Evolutionary conservation across 1,140 invertebrate genomes (phyloP).

Genomic region (Zaprionus davidi): DNA sequence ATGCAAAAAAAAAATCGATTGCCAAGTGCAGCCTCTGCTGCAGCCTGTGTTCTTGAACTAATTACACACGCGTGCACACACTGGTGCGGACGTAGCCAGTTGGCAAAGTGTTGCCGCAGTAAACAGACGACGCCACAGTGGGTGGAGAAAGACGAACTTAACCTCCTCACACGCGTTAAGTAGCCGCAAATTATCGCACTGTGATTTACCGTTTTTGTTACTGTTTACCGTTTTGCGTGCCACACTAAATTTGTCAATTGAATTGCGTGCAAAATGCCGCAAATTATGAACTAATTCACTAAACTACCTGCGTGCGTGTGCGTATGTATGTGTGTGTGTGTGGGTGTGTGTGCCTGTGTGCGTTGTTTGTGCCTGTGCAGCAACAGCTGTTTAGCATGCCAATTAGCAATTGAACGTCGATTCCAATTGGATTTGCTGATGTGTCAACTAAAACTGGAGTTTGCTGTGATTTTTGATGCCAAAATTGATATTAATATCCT

Average conservation of each 20-base stretch:
- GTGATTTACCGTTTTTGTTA: slow-evolving; percentile 17
- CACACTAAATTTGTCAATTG: slow-evolving; percentile 46
- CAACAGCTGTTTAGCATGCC: slow-evolving; percentile 35
- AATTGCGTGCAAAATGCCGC: slow-evolving; percentile 62
- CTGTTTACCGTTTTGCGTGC: slow-evolving; percentile 60
- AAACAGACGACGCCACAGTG: neutral
- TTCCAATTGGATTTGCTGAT: slow-evolving; percentile 37
- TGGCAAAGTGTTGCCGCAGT: slow-evolving; percentile 17
- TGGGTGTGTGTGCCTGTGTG: slow-evolving; percentile 1
- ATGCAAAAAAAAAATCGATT: slow-evolving; percentile 65
- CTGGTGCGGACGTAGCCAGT: neutral
- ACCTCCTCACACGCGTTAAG: slow-evolving; percentile 13
- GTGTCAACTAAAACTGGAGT: slow-evolving; percentile 21
- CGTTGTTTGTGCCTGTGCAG: slow-evolving; percentile 4
- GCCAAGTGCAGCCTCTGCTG: slow-evolving; percentile 2
- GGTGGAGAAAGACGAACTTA: slow-evolving; percentile 10
- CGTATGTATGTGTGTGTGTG: slow-evolving; percentile 7
- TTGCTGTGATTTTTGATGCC: neutral
- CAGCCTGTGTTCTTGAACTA: slow-evolving; percentile 58
- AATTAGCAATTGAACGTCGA: slow-evolving; percentile 21
- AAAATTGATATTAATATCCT: slow-evolving; percentile 1
- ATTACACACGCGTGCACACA: slow-evolving; percentile 13
- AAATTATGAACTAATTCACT: slow-evolving; percentile 27
- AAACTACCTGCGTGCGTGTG: neutral
- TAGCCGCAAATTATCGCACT: slow-evolving; percentile 36